A percentile compares a stretch with the other conserved stretches of the same genome.
Evolutionary conservation across 2,888 invertebrate genomes (phyloP).

Genomic region (Cheilosia vernalis): DNA sequence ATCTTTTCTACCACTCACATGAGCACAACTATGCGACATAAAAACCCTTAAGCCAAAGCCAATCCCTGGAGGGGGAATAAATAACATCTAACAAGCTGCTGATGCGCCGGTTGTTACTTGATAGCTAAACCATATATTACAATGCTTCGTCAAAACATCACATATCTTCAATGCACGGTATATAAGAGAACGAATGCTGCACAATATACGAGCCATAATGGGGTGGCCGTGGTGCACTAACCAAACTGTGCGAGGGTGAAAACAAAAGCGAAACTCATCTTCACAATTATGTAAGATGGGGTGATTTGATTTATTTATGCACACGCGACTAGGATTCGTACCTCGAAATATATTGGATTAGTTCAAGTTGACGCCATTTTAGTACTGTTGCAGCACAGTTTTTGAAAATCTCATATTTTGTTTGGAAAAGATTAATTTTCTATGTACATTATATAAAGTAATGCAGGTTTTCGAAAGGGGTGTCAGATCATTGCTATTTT

Average conservation of each 20-base stretch:
- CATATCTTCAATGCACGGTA: constrained; percentile 35
- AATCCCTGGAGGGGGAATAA: constrained; percentile 44
- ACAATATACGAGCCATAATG: constrained; percentile 43
- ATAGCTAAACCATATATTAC: constrained; percentile 35
- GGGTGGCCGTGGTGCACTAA: constrained; percentile 58
- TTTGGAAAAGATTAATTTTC: constrained; percentile 8
- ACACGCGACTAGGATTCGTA: constrained; percentile 48
- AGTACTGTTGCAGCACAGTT: constrained; percentile 49
- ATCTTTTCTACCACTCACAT: background rate
- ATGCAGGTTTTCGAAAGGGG: constrained; percentile 4
- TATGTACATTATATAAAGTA: background rate
- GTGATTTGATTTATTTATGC: constrained; percentile 75
- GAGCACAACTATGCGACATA: too few relatives aligned
- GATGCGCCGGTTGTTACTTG: constrained; percentile 11
- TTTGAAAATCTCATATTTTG: constrained; percentile 52
- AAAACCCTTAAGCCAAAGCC: constrained; percentile 43
- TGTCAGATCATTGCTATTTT: constrained; percentile 14
- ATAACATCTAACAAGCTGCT: constrained; percentile 19
- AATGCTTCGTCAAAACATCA: constrained; percentile 65
- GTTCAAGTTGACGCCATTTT: constrained; percentile 74
- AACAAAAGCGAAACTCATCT: constrained; percentile 36
- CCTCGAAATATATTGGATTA: constrained; percentile 63
- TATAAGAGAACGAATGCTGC: constrained; percentile 19
- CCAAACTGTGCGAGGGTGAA: constrained; percentile 56
- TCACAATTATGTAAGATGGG: constrained; percentile 44